A percentile compares a stretch with the other conserved stretches of the same genome.
phyloP scores from a whole-genome alignment of 1,140 invertebrate genomes.

The Nephotettix cincticeps region DNA sequence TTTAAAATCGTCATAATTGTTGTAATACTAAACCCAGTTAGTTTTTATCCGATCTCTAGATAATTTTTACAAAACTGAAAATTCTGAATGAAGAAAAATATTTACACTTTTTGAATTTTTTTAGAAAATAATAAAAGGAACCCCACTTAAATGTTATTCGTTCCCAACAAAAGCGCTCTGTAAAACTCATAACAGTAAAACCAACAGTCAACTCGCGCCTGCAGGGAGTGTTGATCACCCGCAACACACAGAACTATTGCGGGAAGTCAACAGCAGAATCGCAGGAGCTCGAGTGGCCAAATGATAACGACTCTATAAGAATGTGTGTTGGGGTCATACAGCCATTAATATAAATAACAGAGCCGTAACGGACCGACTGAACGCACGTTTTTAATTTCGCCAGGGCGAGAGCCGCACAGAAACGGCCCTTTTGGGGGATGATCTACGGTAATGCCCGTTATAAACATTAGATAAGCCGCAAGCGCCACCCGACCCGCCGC shows the following conservation, averaged over 20 bases:
- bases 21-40: no score
- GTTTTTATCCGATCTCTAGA: no score
- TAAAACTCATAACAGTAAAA: no score
- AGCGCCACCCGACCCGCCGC: not conserved
- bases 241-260: not conserved
- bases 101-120: no score
- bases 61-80: no score
- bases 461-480: constrained; percentile 1
- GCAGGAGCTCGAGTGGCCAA: not conserved
- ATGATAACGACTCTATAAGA: constrained; percentile 7
- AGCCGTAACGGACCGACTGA: not conserved
- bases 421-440: constrained; percentile 16
- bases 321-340: not conserved
- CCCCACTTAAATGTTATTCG: no score
- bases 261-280: not conserved
- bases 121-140: no score
- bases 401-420: constrained; percentile 10
- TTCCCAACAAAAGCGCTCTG: no score
- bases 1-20: no score
- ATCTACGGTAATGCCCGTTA: not conserved
- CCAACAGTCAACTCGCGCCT: no score
- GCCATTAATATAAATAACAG: constrained; percentile 18
- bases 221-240: not conserved
- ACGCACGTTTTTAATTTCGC: constrained; percentile 24
- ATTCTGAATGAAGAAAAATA: no score